Conservation (phyloP, 1,140 invertebrate genomes). For the Probaryconus sp. region DNA sequence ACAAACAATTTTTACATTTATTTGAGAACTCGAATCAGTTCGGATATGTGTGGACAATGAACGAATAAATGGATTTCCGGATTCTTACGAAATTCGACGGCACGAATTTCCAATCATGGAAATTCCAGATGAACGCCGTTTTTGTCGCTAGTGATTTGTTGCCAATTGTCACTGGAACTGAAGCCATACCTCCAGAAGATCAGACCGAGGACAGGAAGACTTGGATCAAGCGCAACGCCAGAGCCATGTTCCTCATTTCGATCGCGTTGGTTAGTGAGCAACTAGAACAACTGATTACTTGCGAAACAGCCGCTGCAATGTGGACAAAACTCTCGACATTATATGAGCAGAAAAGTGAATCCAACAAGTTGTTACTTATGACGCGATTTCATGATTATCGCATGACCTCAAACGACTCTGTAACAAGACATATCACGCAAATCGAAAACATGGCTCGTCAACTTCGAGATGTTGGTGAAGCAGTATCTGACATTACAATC, state of each 20-base stretch:
- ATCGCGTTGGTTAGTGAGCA: constrained; percentile 1
- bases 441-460: constrained; percentile 17
- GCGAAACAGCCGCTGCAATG: constrained; percentile 7
- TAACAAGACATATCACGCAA: constrained; percentile 5
- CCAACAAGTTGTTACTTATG: constrained; percentile 8
- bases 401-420: not conserved
- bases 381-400: constrained; percentile 21
- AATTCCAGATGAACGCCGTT: constrained; percentile 6
- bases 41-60: too few species aligned
- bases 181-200: not conserved
- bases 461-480: constrained; percentile 7
- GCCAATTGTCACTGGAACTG: not conserved
- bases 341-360: constrained; percentile 19
- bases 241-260: constrained; percentile 14
- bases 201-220: not conserved
- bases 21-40: too few species aligned
- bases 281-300: constrained; percentile 1
- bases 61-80: too few species aligned
- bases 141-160: constrained; percentile 1
- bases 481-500: not conserved
- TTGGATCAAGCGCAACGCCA: constrained; percentile 23
- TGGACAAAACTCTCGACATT: constrained; percentile 13
- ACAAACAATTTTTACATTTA: too few species aligned
- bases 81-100: too few species aligned
- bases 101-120: too few species aligned